Conservation (phyloP, 2,888 invertebrate species). For the Trichopoda pennipes region DNA sequence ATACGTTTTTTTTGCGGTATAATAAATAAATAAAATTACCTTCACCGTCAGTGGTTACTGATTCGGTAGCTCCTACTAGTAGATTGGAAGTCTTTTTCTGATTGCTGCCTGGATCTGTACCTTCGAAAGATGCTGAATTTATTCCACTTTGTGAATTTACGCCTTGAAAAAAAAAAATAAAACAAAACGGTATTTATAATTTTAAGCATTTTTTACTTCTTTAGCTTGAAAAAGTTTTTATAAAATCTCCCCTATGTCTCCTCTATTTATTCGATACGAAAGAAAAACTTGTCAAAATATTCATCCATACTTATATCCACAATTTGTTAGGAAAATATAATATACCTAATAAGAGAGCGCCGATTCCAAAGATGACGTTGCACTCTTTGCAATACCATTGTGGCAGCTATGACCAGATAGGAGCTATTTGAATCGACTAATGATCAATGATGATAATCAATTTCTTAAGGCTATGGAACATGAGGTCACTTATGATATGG, state of each 20-base stretch:
- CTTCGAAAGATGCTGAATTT: conserved; percentile 70
- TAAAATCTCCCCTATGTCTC: too few species aligned
- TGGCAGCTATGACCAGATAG: conserved; percentile 74
- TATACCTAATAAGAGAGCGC: too few species aligned
- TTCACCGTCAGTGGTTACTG: conserved; percentile 91
- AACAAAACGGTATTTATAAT: background rate
- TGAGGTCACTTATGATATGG: conserved; percentile 71
- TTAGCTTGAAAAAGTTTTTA: too few species aligned
- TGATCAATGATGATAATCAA: conserved; percentile 74
- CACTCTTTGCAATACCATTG: conserved; percentile 67
- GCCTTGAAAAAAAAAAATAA: conserved; percentile 81
- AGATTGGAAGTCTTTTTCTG: conserved; percentile 72
- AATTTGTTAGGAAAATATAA: too few species aligned
- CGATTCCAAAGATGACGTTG: conserved; percentile 53
- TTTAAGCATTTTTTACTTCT: too few species aligned
- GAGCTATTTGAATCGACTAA: conserved; percentile 76
- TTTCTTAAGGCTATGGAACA: conserved; percentile 72
- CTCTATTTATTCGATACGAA: too few species aligned
- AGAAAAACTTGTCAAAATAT: too few species aligned
- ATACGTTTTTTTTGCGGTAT: too few species aligned
- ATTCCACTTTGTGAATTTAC: conserved; percentile 83
- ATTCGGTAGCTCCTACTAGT: conserved; percentile 82
- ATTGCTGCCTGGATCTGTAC: conserved; percentile 71
- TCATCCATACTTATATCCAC: too few species aligned
- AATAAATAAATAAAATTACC: conserved; percentile 83